These are phyloP conservation scores for Tympanoctomys barrerae DNA, from an alignment of 2,797 vertebrate genomes.

Conservation along the genomic window DNA sequence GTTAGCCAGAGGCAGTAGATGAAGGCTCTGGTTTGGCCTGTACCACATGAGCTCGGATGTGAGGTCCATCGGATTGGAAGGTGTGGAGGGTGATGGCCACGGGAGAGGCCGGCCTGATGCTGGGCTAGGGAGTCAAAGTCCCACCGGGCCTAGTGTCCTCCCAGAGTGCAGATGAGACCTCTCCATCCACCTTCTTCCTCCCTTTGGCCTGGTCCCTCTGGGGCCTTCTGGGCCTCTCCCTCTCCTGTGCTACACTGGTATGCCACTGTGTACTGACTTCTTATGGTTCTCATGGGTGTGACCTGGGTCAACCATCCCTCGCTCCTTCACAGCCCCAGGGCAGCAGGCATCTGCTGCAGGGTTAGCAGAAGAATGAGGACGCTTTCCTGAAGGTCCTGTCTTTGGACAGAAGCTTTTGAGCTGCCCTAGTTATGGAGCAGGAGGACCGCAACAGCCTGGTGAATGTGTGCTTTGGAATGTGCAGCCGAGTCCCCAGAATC, in stretches of 20 bases:
- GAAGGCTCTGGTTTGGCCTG: neutral
- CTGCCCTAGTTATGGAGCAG: no score
- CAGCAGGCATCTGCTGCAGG: neutral
- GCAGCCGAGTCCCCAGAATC: neutral
- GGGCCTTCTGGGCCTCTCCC: no score
- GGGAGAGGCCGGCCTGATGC: neutral
- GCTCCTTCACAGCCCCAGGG: neutral
- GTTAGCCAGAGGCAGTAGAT: neutral
- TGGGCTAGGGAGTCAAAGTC: no score
- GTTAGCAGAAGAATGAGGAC: accelerated
- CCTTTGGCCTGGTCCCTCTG: no score
- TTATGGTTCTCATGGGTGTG: no score
- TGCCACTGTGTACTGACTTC: accelerated
- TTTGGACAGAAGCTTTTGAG: neutral
- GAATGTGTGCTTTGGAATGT: neutral
- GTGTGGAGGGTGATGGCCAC: neutral
- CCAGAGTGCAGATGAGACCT: neutral
- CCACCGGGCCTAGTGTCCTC: neutral
- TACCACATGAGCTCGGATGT: neutral
- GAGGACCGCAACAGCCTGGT: accelerated
- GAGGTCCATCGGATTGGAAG: neutral
- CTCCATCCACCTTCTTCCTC: accelerated
- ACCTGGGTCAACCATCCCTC: neutral
- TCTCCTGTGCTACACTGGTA: accelerated
- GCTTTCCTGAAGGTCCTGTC: neutral